Conservation (phyloP, 2,113 vertebrate genomes). For the Larimichthys crocea region DNA sequence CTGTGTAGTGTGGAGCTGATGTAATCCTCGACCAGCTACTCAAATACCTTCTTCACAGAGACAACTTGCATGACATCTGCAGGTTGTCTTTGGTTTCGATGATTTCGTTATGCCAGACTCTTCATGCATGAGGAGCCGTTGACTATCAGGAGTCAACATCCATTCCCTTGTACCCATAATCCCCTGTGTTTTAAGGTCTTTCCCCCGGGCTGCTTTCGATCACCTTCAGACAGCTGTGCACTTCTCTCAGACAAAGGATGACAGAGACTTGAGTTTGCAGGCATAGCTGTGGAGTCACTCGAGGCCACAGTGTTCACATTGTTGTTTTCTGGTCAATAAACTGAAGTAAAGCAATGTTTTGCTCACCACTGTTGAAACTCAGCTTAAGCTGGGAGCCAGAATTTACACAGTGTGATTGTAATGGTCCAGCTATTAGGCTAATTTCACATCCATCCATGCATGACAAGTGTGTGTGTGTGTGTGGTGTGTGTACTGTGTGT, state of each 20-base stretch:
- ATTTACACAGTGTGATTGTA: neutral
- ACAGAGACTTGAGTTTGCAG: neutral
- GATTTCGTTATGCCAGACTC: neutral
- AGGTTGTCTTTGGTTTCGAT: neutral
- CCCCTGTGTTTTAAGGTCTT: neutral
- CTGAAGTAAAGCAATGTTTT: neutral
- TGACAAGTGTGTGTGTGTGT: neutral
- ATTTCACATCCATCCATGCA: neutral
- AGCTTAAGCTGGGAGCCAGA: neutral
- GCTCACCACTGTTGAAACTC: neutral
- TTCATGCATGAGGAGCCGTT: too few relatives aligned
- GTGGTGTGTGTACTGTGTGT: constrained; percentile 5
- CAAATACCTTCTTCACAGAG: too few relatives aligned
- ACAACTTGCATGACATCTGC: neutral
- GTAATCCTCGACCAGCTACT: too few relatives aligned
- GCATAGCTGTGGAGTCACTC: neutral
- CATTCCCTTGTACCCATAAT: neutral
- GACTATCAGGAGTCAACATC: neutral
- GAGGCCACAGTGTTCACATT: neutral
- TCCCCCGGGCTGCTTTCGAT: neutral
- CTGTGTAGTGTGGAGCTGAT: too few relatives aligned
- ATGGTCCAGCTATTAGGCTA: neutral
- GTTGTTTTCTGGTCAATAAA: neutral
- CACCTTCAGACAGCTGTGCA: neutral
- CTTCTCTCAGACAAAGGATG: neutral